Conservation (phyloP, 2,888 invertebrate genomes). For the Panzeria rudis region DNA sequence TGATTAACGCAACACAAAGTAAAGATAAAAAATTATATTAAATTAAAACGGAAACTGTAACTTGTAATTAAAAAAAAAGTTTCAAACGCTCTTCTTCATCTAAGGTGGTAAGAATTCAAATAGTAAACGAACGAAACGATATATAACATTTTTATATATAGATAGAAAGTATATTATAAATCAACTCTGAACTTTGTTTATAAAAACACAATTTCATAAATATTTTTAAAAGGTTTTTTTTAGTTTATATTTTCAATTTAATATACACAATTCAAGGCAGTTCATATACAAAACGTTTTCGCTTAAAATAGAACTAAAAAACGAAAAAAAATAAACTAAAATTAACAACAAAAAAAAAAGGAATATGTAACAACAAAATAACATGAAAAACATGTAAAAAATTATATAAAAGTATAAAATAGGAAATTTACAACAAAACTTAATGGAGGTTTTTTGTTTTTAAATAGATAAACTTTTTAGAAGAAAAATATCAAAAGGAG, state of each 20-base stretch:
- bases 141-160: conserved; percentile 55
- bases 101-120: conserved; percentile 63
- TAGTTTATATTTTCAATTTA: conserved; percentile 44
- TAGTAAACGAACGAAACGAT: conserved; percentile 48
- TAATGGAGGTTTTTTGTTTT: neutral
- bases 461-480: neutral
- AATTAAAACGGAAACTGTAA: conserved; percentile 65
- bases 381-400: neutral
- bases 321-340: conserved; percentile 6
- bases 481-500: neutral
- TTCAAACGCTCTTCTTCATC: conserved; percentile 68
- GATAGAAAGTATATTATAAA: conserved; percentile 48
- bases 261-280: conserved; percentile 75
- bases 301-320: conserved; percentile 63
- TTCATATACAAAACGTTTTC: conserved; percentile 76
- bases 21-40: conserved; percentile 35
- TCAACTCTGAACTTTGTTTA: conserved; percentile 57
- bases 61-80: conserved; percentile 65
- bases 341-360: conserved; percentile 16
- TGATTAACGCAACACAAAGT: conserved; percentile 69
- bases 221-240: conserved; percentile 42
- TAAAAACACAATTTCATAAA: conserved; percentile 57
- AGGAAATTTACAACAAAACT: neutral
- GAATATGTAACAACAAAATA: conserved; percentile 10
- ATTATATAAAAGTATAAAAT: neutral